Base-by-base conservation (phyloP, 2,888 invertebrate genomes). In the Subacronicta megacephala region DNA sequence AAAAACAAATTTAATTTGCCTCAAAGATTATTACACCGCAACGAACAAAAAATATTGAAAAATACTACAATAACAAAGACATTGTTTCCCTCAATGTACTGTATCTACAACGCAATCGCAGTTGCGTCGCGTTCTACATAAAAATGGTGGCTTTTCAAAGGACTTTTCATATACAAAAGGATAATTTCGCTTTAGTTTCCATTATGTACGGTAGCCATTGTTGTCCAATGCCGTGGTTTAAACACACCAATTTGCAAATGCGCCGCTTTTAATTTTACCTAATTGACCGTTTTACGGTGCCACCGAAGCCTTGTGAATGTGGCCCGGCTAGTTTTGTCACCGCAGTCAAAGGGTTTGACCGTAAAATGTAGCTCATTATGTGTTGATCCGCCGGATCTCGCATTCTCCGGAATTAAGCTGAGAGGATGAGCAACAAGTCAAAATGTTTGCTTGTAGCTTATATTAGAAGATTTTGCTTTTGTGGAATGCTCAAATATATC, bases 121-220 rank as follows among this genome's bases (percentile, higher is more conserved):
- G 75, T 77, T 75, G 74, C 64, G 78, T 73, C 54, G 73, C 51
- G 73, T 75, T 55, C 77, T 67, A 82, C 78, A 77, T 78, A 79
- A 50, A 58, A 47, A 51, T 41, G 70, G 77, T 70, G 78, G 71
- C 73, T 78, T 79, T 83, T 83, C 82, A 86, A 83, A 87, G 85
- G 84, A 83, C 81, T 84, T 85, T 87, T 81, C 78, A 82, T 82
- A 82, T 72, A 89, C 88, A 89, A 90, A 90, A 88, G 89, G 83
- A 86, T 87, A 87, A 88, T 88, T 87, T 77, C 69, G 77, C 82
- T 82, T 78, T 85, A 85, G 86, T 85, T 85, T 77, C 79, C 78
- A 80, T 83, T 85, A 85, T 82, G 75, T 76, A 67, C 71, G 59
- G 43, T 57, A 37, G 69, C 78, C 63, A 81, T 84, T 86, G 86